Evolutionary conservation across 2,797 vertebrate genomes (phyloP).

Genomic region (Sparidentex hasta): DNA sequence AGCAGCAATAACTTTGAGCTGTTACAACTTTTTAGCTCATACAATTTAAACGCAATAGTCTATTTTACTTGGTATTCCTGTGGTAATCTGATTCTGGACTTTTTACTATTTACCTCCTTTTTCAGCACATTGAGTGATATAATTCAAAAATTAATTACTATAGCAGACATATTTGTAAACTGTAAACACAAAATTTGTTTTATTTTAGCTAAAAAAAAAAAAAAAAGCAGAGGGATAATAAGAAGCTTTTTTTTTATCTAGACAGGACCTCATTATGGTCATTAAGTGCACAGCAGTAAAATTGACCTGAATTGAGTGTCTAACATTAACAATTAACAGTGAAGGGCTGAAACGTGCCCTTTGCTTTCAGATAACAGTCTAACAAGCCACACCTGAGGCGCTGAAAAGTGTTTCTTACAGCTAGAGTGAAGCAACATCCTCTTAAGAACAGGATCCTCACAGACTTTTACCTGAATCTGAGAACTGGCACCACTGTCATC

Average conservation of each 20-base stretch:
- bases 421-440: neutral
- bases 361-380: conserved; percentile 61
- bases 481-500: conserved; percentile 53
- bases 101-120: too few relatives aligned
- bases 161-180: neutral
- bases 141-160: neutral
- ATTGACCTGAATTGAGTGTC: conserved; percentile 8
- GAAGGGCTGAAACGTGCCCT: conserved; percentile 32
- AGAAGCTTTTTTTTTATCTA: neutral
- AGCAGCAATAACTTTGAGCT: too few relatives aligned
- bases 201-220: neutral
- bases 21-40: too few relatives aligned
- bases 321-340: conserved; percentile 41
- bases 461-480: conserved; percentile 79
- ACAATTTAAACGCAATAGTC: too few relatives aligned
- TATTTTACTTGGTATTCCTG: too few relatives aligned
- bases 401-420: neutral
- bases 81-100: too few relatives aligned
- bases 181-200: neutral
- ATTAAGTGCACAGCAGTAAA: neutral
- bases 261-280: neutral
- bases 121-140: neutral
- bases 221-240: neutral
- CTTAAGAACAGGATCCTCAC: neutral
- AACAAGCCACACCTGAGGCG: conserved; percentile 7